Evolutionary conservation across 2,888 invertebrate species (phyloP).

Genomic region (Pharmacophagus antenor): DNA sequence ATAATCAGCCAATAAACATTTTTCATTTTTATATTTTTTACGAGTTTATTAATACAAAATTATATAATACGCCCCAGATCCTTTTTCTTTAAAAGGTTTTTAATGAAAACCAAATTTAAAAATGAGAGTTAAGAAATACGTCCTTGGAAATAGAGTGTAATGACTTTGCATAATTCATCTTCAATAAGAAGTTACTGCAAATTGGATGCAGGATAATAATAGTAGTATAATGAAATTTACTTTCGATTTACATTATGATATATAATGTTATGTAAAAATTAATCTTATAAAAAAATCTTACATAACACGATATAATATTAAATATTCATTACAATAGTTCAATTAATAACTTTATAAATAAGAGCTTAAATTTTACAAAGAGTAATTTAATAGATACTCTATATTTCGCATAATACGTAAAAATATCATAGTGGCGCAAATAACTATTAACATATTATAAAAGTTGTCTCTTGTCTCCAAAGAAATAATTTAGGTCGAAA

Average conservation of each 20-base stretch:
- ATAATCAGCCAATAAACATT: background rate
- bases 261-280: background rate
- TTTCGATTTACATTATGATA: background rate
- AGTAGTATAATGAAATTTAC: background rate
- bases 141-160: background rate
- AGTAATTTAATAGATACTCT: background rate
- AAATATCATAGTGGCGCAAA: background rate
- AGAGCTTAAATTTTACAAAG: background rate
- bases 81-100: background rate
- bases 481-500: no score
- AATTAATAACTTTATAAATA: background rate
- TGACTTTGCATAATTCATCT: constrained; percentile 23
- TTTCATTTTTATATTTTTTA: background rate
- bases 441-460: background rate
- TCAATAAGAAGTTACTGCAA: constrained; percentile 27
- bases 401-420: background rate
- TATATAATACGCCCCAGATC: background rate
- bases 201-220: constrained; percentile 21
- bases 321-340: no score
- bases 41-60: background rate
- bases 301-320: background rate
- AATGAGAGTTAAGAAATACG: background rate
- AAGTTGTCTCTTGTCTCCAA: background rate
- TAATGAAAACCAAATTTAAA: background rate
- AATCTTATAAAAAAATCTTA: background rate